These are phyloP conservation scores for Listrodromus nycthemerus DNA, from an alignment of 2,888 invertebrate genomes.

Conservation along the genomic window DNA sequence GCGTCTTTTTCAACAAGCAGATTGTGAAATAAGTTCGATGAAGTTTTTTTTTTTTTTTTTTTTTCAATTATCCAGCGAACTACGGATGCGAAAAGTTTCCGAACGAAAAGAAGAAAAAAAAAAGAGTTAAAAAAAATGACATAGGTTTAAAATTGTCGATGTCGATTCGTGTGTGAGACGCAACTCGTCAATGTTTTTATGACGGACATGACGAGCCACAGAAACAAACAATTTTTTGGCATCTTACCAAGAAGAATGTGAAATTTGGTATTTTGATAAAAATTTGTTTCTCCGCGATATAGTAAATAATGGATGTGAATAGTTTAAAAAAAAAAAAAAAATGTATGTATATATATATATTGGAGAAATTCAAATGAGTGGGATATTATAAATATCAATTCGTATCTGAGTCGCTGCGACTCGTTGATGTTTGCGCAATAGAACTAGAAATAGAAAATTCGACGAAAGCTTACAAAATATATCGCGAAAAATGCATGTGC, in stretches of 20 bases:
- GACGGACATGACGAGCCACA: not conserved
- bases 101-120: too few relatives aligned
- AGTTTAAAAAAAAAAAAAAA: too few relatives aligned
- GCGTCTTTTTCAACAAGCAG: not conserved
- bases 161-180: slow-evolving; percentile 35
- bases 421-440: too few relatives aligned
- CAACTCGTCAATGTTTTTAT: slow-evolving; percentile 1
- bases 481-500: not conserved
- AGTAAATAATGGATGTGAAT: too few relatives aligned
- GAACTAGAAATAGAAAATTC: too few relatives aligned
- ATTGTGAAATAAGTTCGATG: not conserved
- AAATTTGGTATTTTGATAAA: not conserved
- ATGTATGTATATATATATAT: too few relatives aligned
- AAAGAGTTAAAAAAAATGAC: slow-evolving; percentile 17
- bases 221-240: not conserved
- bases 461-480: not conserved
- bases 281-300: too few relatives aligned
- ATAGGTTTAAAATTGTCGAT: slow-evolving; percentile 32
- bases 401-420: too few relatives aligned
- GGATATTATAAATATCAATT: slow-evolving; percentile 41
- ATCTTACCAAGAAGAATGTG: not conserved
- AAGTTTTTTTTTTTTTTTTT: too few relatives aligned
- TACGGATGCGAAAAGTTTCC: too few relatives aligned
- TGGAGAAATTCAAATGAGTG: slow-evolving; percentile 47
- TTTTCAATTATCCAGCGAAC: too few relatives aligned